phyloP scores from a whole-genome alignment of 2,113 vertebrate genomes.

The Camelus bactrianus region DNA sequence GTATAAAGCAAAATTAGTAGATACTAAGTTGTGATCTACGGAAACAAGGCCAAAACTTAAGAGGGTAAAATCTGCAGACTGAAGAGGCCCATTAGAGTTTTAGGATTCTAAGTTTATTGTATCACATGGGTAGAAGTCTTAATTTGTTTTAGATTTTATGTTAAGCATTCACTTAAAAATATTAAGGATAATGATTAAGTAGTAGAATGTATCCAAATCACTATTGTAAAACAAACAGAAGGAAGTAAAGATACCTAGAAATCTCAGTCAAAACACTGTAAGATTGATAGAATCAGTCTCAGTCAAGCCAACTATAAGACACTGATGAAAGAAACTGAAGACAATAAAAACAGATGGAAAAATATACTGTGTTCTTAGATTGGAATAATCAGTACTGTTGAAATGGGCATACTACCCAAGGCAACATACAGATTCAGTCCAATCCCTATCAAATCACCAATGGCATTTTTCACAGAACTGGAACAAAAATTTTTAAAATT shows the following conservation, averaged over 20 bases:
- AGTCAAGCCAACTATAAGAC: too few relatives aligned
- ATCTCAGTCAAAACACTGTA: neutral
- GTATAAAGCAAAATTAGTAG: neutral
- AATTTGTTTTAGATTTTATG: neutral
- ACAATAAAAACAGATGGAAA: too few relatives aligned
- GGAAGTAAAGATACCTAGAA: neutral
- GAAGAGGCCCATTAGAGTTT: neutral
- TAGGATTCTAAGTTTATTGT: neutral
- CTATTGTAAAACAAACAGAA: neutral
- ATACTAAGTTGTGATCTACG: neutral
- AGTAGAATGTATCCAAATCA: neutral
- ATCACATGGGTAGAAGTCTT: neutral
- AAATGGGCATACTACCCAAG: too few relatives aligned
- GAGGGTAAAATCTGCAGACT: neutral
- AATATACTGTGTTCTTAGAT: too few relatives aligned
- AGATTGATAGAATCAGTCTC: too few relatives aligned
- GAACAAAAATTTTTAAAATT: too few relatives aligned
- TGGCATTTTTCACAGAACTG: too few relatives aligned
- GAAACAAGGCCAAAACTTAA: neutral
- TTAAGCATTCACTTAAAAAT: neutral
- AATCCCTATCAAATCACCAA: too few relatives aligned
- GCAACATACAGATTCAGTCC: too few relatives aligned
- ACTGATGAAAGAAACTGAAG: too few relatives aligned
- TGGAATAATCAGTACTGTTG: too few relatives aligned
- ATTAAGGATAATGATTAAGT: neutral